phyloP scores from a whole-genome alignment of 2,113 vertebrate genomes.

The Hippocampus comes region DNA sequence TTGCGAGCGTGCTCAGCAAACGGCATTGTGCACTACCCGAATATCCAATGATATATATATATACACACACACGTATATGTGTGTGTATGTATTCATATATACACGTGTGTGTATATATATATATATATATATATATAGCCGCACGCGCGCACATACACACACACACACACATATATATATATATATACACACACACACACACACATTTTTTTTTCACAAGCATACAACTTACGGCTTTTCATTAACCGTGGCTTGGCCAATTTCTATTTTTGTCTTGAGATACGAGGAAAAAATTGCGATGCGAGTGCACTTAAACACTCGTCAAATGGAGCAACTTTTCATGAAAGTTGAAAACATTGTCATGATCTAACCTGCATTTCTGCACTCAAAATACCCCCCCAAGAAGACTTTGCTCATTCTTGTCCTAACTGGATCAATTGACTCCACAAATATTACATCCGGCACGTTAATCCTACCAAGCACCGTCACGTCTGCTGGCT shows the following conservation, averaged over 20 bases:
- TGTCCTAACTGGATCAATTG: neutral
- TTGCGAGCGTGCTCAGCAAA: neutral
- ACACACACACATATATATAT: too few relatives aligned
- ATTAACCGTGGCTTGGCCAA: too few relatives aligned
- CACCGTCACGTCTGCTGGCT: neutral
- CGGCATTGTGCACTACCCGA: neutral
- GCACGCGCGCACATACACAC: too few relatives aligned
- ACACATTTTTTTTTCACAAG: too few relatives aligned
- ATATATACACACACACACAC: too few relatives aligned
- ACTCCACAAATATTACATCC: neutral
- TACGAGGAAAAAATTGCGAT: too few relatives aligned
- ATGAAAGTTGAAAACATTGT: neutral
- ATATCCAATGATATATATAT: neutral
- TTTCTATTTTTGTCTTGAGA: too few relatives aligned
- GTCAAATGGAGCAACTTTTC: neutral
- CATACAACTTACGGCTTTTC: too few relatives aligned
- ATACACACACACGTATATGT: accelerated
- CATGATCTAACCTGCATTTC: neutral
- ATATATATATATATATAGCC: too few relatives aligned
- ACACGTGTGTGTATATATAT: too few relatives aligned
- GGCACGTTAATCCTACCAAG: neutral
- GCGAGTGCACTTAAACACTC: too few relatives aligned
- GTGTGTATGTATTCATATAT: too few relatives aligned
- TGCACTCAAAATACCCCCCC: neutral
- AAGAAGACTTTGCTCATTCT: neutral